Base-by-base conservation (phyloP, 2,888 invertebrate genomes). In the Electrophaes corylata region DNA sequence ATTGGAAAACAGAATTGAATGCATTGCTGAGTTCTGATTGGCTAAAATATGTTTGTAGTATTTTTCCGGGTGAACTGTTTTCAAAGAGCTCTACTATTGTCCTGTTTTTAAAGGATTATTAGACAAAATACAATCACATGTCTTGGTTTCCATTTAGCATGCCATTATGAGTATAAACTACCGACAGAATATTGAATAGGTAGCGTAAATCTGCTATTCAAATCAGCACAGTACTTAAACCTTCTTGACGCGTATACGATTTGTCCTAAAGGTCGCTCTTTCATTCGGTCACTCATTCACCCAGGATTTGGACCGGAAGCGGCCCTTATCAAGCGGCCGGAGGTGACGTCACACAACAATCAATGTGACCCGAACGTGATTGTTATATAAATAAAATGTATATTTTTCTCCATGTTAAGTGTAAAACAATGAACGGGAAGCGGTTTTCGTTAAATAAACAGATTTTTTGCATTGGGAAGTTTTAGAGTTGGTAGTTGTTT, bases 271-370 rank as follows among this genome's bases (percentile, higher is more conserved):
- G 81, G 81, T 74, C 75, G 71, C 66, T 62, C 73, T 74, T 73
- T 72, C 72, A 73, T 77, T 79, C 78, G 73, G 63, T 73, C 75
- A 75, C 69, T 76, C 76, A 76, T 71, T 78, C 81, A 78, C 40
- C 74, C 72, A 81, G 87, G 85, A 86, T 84, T 86, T 84, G 67
- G 81, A 81, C 84, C 89, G 90, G 91, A 90, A 90, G 86, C 57
- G 72, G 71, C 70, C 87, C 89, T 90, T 91, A 90, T 90, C 90
- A 84, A 81, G 85, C 78, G 73, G 62, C 64, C 84, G 86, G 75
- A 67, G 68, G 84, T 88, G 89, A 88, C 81, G 79, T 91, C 89
- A 91, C 90, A 88, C 87, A 73, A 79, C 83, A 88, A 86, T 85
- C 85, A 84, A 76, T 74, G 75, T 75, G 79, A 81, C 71, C 69